Conservation (phyloP, 2,888 invertebrate species). For the Lithophane leautieri region DNA sequence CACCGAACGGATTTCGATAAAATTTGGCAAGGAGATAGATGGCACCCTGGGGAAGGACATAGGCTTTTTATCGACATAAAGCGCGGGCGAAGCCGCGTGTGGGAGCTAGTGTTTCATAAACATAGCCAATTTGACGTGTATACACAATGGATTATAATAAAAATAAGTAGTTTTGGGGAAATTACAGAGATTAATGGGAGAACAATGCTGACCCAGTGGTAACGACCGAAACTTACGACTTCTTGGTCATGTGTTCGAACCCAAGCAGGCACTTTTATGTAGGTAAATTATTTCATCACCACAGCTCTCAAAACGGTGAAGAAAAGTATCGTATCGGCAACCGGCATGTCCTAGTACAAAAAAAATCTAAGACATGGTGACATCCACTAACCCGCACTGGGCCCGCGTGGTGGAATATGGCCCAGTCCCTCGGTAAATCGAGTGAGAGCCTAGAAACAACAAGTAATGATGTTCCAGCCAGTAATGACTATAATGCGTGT, state of each 20-base stretch:
- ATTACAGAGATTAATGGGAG: no score
- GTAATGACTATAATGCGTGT: conserved; percentile 47
- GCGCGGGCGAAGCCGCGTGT: no score
- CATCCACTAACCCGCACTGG: not conserved
- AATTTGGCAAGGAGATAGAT: no score
- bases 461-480: conserved; percentile 14
- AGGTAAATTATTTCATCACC: no score
- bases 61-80: no score
- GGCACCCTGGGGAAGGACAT: no score
- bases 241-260: no score
- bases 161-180: no score
- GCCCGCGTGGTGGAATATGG: not conserved
- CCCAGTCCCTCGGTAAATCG: not conserved
- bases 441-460: not conserved
- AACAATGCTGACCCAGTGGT: no score
- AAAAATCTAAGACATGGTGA: not conserved
- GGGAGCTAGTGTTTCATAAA: not conserved
- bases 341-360: not conserved
- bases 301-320: not conserved
- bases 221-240: no score
- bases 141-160: not conserved
- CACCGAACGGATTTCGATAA: no score
- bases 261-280: no score
- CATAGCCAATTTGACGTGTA: not conserved
- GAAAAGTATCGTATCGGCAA: not conserved